These are phyloP conservation scores for Microctonus hyperodae DNA, from an alignment of 2,888 invertebrate genomes.

Conservation along the genomic window DNA sequence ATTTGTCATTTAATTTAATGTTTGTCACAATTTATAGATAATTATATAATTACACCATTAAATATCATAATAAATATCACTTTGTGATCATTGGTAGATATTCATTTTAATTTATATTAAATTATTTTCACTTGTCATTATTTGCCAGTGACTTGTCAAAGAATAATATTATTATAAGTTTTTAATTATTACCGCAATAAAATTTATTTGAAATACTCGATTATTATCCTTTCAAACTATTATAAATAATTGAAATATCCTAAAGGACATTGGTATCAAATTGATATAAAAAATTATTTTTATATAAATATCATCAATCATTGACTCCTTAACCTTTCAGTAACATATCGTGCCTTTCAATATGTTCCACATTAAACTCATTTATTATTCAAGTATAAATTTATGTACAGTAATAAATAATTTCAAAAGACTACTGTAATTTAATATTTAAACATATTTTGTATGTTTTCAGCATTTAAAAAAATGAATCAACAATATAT, in stretches of 20 bases:
- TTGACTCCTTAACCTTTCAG: slow-evolving; percentile 1
- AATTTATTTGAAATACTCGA: no score
- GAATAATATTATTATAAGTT: no score
- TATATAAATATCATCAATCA: no score
- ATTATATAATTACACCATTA: no score
- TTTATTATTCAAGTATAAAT: neutral
- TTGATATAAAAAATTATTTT: no score
- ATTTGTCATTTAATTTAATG: slow-evolving; percentile 20
- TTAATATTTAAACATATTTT: slow-evolving; percentile 20
- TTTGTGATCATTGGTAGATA: no score
- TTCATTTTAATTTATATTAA: no score
- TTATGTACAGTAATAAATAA: no score
- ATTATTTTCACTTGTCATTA: no score
- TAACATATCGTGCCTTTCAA: slow-evolving; percentile 23
- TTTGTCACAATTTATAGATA: neutral
- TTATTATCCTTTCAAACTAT: no score
- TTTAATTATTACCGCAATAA: neutral
- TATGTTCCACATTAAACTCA: slow-evolving; percentile 31
- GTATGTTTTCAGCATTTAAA: slow-evolving; percentile 41
- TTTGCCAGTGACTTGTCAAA: no score
- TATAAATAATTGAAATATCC: neutral
- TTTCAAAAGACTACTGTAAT: neutral
- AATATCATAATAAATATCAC: no score
- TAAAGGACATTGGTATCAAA: neutral
- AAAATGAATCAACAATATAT: slow-evolving; percentile 67